These are phyloP conservation scores for Conchocele bisecta DNA, from an alignment of 2,888 invertebrate species.

Conservation along the genomic window DNA sequence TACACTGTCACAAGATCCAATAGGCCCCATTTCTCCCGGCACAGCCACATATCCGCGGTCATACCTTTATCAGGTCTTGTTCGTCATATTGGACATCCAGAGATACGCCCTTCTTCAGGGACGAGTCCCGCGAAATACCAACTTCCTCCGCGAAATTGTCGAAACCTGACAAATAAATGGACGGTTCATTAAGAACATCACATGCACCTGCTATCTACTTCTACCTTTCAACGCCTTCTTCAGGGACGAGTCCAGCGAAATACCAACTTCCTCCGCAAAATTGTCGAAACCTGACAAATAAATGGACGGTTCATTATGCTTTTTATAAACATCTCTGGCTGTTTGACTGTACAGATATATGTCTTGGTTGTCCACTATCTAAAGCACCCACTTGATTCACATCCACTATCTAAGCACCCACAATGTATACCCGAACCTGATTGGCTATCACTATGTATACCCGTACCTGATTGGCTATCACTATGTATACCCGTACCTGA, in stretches of 20 bases:
- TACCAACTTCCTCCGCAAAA: constrained; percentile 86
- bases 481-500: neutral
- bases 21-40: too few species aligned
- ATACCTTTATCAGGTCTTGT: constrained; percentile 89
- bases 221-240: too few species aligned
- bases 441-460: constrained; percentile 13
- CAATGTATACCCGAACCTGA: neutral
- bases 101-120: constrained; percentile 87
- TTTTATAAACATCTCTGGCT: too few species aligned
- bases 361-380: too few species aligned
- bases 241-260: constrained; percentile 89
- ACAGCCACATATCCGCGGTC: too few species aligned
- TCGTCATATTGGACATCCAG: constrained; percentile 86
- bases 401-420: neutral
- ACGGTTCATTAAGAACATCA: too few species aligned
- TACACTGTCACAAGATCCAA: too few species aligned
- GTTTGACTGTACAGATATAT: too few species aligned
- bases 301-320: too few species aligned
- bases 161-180: constrained; percentile 86
- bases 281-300: constrained; percentile 86
- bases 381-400: too few species aligned
- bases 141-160: constrained; percentile 87
- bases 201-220: too few species aligned
- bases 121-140: constrained; percentile 87
- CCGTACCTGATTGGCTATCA: neutral